Evolutionary conservation across 2,888 invertebrate genomes (phyloP), one percentile per base, ranked within the genome.

Genomic region (Cabera pusaria): DNA sequence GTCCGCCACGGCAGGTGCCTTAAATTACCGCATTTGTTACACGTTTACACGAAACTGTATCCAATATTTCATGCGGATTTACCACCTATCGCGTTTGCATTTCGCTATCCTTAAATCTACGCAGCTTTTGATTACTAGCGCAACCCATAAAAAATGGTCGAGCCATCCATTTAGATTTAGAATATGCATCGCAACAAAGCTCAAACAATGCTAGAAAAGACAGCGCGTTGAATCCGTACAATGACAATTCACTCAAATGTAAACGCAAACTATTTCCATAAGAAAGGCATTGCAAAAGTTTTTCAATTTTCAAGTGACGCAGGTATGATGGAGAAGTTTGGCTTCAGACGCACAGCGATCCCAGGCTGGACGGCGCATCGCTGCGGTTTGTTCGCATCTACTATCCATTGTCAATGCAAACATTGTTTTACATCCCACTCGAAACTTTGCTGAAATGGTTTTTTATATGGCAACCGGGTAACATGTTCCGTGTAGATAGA

Each of bases 11-110:
- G 74, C 87, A 88, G 87, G 88, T 88, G 88, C 75, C 75, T 82
- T 71, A 78, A 87, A 88, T 87, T 86, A 87, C 88, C 86, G 82
- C 87, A 88, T 88, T 87, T 87, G 87, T 87, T 87, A 87, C 86
- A 84, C 87, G 87, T 86, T 87, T 86, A 86, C 87, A 84, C 83
- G 81, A 85, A 87, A 87, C 87, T 87, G 87, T 87, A 88, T 87
- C n/a, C 87, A 87, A 88, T 88, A 87, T 88, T 85, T 88, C 86
- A 88, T 82, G 76, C 76, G 83, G 83, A 88, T 88, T 86, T 87
- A 85, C 82, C 61, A 76, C 74, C 79, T 72, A 84, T 83, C 75
- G 80, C 73, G 72, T 73, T 79, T 84, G 80, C 77, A 81, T 84
- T 80, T 79, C 68, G 64, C 74, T 75, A 72, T 80, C 74, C 74